Conservation (phyloP, 2,888 invertebrate genomes). For the Athripsodes cinereus region DNA sequence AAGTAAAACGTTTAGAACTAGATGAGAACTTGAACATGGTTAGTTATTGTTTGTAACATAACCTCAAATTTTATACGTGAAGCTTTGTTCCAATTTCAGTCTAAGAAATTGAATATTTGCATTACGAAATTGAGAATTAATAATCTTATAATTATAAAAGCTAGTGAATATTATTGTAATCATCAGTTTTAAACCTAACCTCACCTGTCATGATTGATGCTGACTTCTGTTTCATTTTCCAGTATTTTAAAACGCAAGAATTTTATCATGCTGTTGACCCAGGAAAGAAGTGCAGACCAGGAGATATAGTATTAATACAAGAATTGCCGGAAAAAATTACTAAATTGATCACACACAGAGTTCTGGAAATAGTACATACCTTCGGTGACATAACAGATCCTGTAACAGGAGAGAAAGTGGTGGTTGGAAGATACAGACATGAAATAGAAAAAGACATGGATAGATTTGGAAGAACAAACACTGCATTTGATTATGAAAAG, state of each 20-base stretch:
- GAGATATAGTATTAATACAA: constrained; percentile 76
- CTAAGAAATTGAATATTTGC: too few species aligned
- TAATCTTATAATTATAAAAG: too few species aligned
- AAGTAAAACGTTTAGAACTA: constrained; percentile 66
- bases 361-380: constrained; percentile 73
- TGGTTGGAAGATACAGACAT: constrained; percentile 67
- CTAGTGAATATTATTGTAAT: too few species aligned
- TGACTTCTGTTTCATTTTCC: too few species aligned
- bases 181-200: too few species aligned
- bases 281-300: constrained; percentile 67
- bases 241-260: constrained; percentile 75
- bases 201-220: too few species aligned
- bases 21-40: constrained; percentile 77
- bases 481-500: constrained; percentile 67
- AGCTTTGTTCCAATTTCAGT: too few species aligned
- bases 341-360: constrained; percentile 70
- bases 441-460: constrained; percentile 61
- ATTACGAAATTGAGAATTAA: too few species aligned
- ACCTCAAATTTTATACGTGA: constrained; percentile 12
- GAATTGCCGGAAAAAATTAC: constrained; percentile 67
- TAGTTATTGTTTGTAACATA: constrained; percentile 28
- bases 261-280: constrained; percentile 76
- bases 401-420: constrained; percentile 72
- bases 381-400: constrained; percentile 84
- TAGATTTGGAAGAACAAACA: constrained; percentile 62